A percentile compares a stretch with the other conserved stretches of the same genome.
phyloP scores from a whole-genome alignment of 1,140 invertebrate species.

The Drosophila nikananu region DNA sequence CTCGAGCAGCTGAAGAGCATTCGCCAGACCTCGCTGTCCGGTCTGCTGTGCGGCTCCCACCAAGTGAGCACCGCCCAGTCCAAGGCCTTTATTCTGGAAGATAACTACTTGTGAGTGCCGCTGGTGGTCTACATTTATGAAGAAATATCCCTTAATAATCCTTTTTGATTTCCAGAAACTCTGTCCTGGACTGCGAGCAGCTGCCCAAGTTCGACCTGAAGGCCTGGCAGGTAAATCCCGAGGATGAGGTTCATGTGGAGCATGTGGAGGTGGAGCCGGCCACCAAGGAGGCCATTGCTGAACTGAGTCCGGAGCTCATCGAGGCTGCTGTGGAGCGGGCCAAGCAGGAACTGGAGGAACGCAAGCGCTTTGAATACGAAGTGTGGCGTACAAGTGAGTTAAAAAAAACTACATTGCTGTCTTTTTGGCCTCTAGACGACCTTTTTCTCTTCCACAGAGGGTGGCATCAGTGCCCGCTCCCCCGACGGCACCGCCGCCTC shows the following conservation, averaged over 20 bases:
- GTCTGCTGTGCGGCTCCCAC: slow-evolving; percentile 76
- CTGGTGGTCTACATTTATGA: not conserved
- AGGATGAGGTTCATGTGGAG: slow-evolving; percentile 64
- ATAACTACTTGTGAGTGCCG: slow-evolving; percentile 91
- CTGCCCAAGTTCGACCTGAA: slow-evolving; percentile 88
- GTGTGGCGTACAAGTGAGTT: slow-evolving; percentile 87
- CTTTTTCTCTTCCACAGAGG: slow-evolving; percentile 86
- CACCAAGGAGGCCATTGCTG: slow-evolving; percentile 73
- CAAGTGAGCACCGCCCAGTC: slow-evolving; percentile 89
- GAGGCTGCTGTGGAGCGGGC: slow-evolving; percentile 90
- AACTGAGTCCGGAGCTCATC: slow-evolving; percentile 86
- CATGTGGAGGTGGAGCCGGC: slow-evolving; percentile 76
- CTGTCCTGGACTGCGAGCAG: slow-evolving; percentile 91
- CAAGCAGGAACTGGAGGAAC: slow-evolving; percentile 89
- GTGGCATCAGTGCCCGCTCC: slow-evolving; percentile 93
- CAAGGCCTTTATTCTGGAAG: slow-evolving; percentile 94
- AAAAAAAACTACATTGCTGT: not conserved
- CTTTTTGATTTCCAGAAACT: slow-evolving; percentile 88
- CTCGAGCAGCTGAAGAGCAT: slow-evolving; percentile 90
- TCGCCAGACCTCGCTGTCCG: slow-evolving; percentile 86
- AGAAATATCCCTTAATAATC: not conserved
- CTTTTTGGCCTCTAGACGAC: too few species aligned
- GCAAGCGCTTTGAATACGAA: slow-evolving; percentile 91
- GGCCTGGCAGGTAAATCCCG: slow-evolving; percentile 53
- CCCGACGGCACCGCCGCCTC: slow-evolving; percentile 94